Evolutionary conservation across 2,888 invertebrate species (phyloP), one percentile per base, ranked within the genome.

Genomic region (Amaurobius ferox): DNA sequence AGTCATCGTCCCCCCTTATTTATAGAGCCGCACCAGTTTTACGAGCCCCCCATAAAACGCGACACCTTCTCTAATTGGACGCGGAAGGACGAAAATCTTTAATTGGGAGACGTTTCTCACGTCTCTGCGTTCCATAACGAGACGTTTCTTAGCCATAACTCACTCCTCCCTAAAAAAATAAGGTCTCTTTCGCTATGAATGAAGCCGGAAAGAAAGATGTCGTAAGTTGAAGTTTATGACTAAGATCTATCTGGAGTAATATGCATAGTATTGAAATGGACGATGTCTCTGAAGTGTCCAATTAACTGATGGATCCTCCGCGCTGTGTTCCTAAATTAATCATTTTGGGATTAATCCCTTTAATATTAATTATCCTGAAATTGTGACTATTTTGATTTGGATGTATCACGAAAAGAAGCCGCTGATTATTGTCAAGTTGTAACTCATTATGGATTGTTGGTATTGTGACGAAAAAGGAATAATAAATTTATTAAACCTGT

Each of bases 41-140:
- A 72, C 62, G 68, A 70, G 26, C 30, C 26, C 26, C 72, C 66
- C 77, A 44, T 77, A 71, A 83, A 81, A 67, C 29, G 68, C 70
- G 70, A 81, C 81, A 74, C 66, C 76, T 32, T 44, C 76, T 70
- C 79, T 83, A 83, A 83, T 83, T 83, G 83, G 76, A 77, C 70
- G 71, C 23, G 70, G 74, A 76, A 61, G 83, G 70, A 32, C 71
- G 76, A 77, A 77, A 77, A 44, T 83, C 83, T 83, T 77, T 83
- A 83, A 83, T 83, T 77, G 77, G 83, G 32, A 48, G 44, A 61
- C 64, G 39, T 66, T 83, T 77, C 64, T 71, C 74, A 35, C 76
- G 44, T 76, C 70, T 48, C 40, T 64, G 44, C 44, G 40, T 44
- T 71, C 68, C 40, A 61, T 81, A 76, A 70, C 70, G 73, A 70